These are phyloP conservation scores for Drosophila emarginata DNA, from an alignment of 2,888 invertebrate species.

Conservation along the genomic window DNA sequence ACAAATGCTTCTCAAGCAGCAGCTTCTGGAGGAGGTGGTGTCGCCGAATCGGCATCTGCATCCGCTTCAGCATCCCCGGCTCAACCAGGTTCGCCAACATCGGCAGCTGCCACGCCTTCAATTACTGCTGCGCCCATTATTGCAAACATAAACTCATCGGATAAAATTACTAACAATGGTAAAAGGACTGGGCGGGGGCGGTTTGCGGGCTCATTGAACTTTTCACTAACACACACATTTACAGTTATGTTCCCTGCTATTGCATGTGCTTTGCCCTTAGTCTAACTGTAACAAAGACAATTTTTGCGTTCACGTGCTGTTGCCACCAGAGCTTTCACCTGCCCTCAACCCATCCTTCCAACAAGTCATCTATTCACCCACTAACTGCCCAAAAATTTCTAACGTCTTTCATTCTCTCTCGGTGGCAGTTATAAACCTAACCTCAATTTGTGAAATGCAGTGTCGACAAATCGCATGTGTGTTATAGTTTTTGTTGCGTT, in stretches of 20 bases:
- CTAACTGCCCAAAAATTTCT: constrained; percentile 8
- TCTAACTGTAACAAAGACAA: constrained; percentile 44
- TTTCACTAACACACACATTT: constrained; percentile 29
- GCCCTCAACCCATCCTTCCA: constrained; percentile 8
- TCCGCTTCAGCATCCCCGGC: constrained; percentile 67
- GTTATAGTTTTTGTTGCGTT: not conserved
- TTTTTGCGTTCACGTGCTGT: constrained; percentile 26
- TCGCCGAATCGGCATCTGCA: constrained; percentile 52
- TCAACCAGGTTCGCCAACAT: constrained; percentile 55
- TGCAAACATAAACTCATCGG: constrained; percentile 74
- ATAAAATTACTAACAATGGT: constrained; percentile 81
- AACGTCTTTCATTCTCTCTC: not conserved
- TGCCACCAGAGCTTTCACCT: constrained; percentile 31
- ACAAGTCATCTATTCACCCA: not conserved
- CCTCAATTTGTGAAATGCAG: constrained; percentile 14
- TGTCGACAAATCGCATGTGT: constrained; percentile 18
- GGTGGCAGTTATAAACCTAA: constrained; percentile 4
- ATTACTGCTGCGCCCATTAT: constrained; percentile 51
- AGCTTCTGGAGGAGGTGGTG: constrained; percentile 42
- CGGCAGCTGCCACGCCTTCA: constrained; percentile 60
- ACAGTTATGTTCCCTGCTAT: constrained; percentile 17
- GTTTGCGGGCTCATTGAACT: constrained; percentile 14
- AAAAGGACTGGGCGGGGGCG: constrained; percentile 38
- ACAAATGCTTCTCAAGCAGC: constrained; percentile 30
- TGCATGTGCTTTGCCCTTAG: constrained; percentile 10